Evolutionary conservation across 2,113 vertebrate species (phyloP).

Genomic region (Benitochromis conjunctus): DNA sequence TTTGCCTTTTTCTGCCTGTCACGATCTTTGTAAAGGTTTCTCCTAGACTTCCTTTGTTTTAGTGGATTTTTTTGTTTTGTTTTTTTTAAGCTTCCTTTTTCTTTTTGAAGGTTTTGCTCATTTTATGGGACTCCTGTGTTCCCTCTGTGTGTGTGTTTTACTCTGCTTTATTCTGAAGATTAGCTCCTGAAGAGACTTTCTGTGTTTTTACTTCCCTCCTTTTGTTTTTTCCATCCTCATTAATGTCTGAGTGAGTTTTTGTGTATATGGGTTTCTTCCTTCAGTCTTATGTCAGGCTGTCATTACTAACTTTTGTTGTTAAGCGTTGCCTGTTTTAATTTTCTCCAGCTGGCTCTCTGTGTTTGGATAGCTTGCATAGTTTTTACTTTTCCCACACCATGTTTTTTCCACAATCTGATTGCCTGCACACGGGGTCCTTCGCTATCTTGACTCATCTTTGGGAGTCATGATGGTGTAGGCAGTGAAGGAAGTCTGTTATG

Average conservation of each 20-base stretch:
- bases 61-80: rapidly evolving
- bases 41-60: neutral
- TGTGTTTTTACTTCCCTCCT: neutral
- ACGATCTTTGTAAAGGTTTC: neutral
- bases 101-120: neutral
- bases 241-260: neutral
- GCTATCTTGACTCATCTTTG: neutral
- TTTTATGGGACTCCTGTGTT: neutral
- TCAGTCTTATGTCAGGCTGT: neutral
- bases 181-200: neutral
- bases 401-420: neutral
- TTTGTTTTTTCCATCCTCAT: neutral
- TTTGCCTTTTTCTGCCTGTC: neutral
- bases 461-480: neutral
- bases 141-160: neutral
- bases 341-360: neutral
- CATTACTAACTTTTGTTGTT: neutral
- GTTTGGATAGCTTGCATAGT: neutral
- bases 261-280: neutral
- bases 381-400: neutral
- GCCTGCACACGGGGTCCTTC: neutral
- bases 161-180: neutral
- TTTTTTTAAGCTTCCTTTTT: neutral
- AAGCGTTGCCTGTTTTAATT: neutral
- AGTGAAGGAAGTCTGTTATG: neutral